phyloP scores from a whole-genome alignment of 2,113 vertebrate species.

The Phodopus roborovskii region DNA sequence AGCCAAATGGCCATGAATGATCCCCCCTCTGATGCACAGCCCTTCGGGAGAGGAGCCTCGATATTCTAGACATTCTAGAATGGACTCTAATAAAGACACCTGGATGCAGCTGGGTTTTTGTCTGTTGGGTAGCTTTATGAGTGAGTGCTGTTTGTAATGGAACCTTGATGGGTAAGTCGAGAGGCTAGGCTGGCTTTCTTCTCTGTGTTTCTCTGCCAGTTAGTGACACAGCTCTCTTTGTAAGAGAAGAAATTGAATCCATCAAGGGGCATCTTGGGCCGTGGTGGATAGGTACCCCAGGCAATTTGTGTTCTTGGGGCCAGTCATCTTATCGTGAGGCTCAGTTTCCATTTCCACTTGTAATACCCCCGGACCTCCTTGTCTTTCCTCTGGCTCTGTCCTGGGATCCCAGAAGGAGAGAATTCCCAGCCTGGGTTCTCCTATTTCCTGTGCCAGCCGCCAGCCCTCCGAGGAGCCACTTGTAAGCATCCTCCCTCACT shows the following conservation, averaged over 20 bases:
- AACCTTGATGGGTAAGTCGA: neutral
- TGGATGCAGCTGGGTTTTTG: neutral
- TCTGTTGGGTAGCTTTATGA: constrained; percentile 6
- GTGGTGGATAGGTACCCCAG: neutral
- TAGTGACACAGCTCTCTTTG: constrained; percentile 60
- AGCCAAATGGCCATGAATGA: neutral
- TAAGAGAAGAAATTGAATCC: constrained; percentile 40
- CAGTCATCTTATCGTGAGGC: constrained; percentile 21
- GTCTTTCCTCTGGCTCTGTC: neutral
- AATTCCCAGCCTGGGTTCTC: neutral
- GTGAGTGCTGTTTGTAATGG: neutral
- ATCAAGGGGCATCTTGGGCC: neutral
- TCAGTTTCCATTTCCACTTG: neutral
- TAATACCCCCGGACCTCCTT: neutral
- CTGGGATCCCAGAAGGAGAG: neutral
- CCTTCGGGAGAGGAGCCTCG: neutral
- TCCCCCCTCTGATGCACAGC: neutral
- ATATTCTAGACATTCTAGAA: neutral
- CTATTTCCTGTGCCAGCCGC: neutral
- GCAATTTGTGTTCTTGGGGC: neutral
- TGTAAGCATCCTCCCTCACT: neutral
- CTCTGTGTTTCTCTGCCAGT: neutral
- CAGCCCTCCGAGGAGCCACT: neutral
- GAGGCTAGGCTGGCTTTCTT: neutral
- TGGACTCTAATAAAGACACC: neutral